Evolutionary conservation across 2,797 vertebrate genomes (phyloP).

Genomic region (Florisuga fusca): DNA sequence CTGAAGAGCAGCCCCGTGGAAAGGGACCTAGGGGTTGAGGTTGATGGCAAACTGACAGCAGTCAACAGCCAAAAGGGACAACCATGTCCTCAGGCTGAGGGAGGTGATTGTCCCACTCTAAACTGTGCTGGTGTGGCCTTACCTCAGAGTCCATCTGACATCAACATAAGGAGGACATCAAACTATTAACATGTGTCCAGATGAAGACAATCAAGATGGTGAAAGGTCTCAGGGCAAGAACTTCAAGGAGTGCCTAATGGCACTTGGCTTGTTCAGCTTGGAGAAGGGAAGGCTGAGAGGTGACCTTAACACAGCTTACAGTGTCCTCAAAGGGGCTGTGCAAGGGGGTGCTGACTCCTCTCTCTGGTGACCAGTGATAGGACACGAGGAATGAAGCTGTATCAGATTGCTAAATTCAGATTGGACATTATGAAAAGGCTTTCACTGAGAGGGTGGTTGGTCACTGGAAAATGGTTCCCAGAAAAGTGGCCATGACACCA

Average conservation of each 20-base stretch:
- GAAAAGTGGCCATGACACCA: fast-evolving
- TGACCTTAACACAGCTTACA: background rate
- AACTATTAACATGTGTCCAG: background rate
- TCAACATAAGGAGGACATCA: background rate
- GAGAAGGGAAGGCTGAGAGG: background rate
- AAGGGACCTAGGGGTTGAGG: background rate
- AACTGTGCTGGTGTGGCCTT: background rate
- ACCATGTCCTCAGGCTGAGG: fast-evolving
- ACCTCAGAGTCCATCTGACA: background rate
- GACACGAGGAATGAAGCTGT: background rate
- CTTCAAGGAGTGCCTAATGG: background rate
- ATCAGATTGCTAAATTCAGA: background rate
- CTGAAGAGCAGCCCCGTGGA: background rate
- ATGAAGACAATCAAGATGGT: background rate
- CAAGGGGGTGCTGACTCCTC: background rate
- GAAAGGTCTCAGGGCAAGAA: background rate
- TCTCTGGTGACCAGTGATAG: background rate
- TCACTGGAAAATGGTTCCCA: background rate
- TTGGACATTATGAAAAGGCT: background rate
- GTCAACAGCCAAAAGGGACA: background rate
- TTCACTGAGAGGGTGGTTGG: background rate
- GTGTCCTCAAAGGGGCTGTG: background rate
- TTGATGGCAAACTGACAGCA: background rate
- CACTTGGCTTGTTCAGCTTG: background rate
- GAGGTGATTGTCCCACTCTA: background rate